These are phyloP conservation scores for Hippocampus mohnikei DNA, from an alignment of 2,113 vertebrate genomes.

Conservation along the genomic window DNA sequence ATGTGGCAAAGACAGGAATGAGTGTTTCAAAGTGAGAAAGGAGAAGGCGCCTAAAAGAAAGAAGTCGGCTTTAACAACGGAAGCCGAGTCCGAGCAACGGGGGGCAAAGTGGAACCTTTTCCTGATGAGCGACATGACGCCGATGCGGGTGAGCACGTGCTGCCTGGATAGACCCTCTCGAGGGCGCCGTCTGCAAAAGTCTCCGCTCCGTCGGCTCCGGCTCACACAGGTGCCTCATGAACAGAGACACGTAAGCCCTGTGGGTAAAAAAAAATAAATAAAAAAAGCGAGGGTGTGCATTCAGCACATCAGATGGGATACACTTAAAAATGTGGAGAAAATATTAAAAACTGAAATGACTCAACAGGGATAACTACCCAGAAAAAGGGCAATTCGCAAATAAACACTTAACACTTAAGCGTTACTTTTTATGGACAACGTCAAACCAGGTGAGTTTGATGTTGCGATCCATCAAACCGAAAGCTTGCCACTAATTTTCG, in stretches of 20 bases:
- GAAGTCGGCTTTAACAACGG: no score
- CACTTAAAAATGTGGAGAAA: neutral
- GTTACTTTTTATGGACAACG: no score
- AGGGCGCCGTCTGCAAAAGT: conserved; percentile 94
- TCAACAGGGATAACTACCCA: no score
- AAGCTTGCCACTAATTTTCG: no score
- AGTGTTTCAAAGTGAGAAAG: no score
- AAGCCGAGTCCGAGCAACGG: neutral
- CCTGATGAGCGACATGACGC: conserved; percentile 97
- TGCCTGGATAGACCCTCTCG: conserved; percentile 94
- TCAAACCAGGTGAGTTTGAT: no score
- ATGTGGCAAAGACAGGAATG: no score
- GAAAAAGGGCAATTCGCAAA: no score
- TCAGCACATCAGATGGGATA: neutral
- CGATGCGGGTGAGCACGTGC: conserved; percentile 94
- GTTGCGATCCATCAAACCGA: no score
- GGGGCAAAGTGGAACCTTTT: conserved; percentile 82
- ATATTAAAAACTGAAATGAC: neutral
- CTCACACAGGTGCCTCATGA: conserved; percentile 97
- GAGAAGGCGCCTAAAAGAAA: no score
- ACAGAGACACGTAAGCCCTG: conserved; percentile 94
- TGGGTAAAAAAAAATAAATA: neutral
- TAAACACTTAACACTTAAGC: no score
- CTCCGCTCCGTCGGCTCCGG: conserved; percentile 94
- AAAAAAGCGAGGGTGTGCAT: neutral